Percentiles rank a stretch among this genome's conserved stretches.
Evolutionary conservation across 2,888 invertebrate species (phyloP).

Genomic region (Listrodromus nycthemerus): DNA sequence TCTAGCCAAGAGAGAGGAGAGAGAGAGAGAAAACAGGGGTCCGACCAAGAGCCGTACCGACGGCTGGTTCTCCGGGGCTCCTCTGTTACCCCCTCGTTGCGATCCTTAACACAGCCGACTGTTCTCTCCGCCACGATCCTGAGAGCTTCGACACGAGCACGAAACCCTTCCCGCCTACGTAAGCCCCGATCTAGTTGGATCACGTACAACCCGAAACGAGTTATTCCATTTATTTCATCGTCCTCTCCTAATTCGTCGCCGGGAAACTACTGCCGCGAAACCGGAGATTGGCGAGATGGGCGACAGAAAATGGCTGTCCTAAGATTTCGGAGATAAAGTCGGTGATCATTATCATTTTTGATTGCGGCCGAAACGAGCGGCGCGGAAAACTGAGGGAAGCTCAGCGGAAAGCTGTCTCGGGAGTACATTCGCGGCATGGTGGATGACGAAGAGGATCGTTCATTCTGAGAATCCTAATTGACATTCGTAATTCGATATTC

Average conservation of each 20-base stretch:
- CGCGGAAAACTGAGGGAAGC: neutral
- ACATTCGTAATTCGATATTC: too few relatives aligned
- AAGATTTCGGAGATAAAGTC: neutral
- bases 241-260: slow-evolving; percentile 11
- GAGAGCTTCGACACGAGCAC: slow-evolving; percentile 51
- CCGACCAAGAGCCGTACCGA: slow-evolving; percentile 22
- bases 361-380: neutral
- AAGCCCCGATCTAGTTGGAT: slow-evolving; percentile 31
- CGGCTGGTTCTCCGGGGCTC: neutral
- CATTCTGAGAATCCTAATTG: too few relatives aligned
- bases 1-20: neutral
- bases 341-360: neutral
- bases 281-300: neutral
- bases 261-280: neutral
- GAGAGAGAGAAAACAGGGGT: neutral
- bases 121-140: slow-evolving; percentile 26
- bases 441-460: neutral
- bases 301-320: neutral
- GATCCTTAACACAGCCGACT: slow-evolving; percentile 32
- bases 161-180: slow-evolving; percentile 3
- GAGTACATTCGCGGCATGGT: neutral
- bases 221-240: slow-evolving; percentile 42
- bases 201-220: slow-evolving; percentile 49
- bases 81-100: slow-evolving; percentile 32
- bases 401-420: neutral